Conservation (phyloP, 2,113 vertebrate species). For the Tretioscincus oriximinensis region DNA sequence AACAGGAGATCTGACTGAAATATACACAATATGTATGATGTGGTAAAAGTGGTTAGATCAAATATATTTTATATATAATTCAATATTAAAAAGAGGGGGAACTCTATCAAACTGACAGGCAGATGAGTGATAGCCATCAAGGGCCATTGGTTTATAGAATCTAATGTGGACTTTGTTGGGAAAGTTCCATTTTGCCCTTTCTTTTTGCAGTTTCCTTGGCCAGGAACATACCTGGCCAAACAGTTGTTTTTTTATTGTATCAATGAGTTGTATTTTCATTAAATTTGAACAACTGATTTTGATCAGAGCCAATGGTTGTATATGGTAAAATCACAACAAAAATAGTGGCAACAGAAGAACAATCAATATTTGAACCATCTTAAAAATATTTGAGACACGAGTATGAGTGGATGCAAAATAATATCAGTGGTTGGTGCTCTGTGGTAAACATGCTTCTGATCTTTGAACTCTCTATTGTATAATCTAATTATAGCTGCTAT, state of each 20-base stretch:
- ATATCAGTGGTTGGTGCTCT: conserved; percentile 63
- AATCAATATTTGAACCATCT: not conserved
- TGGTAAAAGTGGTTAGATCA: too few relatives aligned
- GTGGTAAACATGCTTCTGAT: conserved; percentile 64
- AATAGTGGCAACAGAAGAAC: not conserved
- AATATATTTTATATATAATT: too few relatives aligned
- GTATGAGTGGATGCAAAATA: conserved; percentile 41
- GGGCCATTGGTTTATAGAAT: too few relatives aligned
- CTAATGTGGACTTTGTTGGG: too few relatives aligned
- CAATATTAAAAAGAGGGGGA: too few relatives aligned
- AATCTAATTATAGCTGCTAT: conserved; percentile 65
- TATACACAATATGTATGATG: too few relatives aligned
- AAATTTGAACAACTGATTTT: not conserved
- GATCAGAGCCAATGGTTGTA: not conserved
- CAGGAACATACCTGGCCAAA: not conserved
- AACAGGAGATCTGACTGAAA: too few relatives aligned
- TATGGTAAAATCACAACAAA: not conserved
- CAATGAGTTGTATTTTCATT: not conserved
- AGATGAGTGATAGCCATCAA: too few relatives aligned
- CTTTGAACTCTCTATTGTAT: conserved; percentile 67
- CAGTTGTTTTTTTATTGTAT: too few relatives aligned
- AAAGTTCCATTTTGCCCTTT: too few relatives aligned
- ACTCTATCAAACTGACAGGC: too few relatives aligned
- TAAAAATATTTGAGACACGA: not conserved
- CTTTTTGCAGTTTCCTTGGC: not conserved